Conservation (phyloP, 2,797 vertebrate species). For the Sebastes wilsoni region DNA sequence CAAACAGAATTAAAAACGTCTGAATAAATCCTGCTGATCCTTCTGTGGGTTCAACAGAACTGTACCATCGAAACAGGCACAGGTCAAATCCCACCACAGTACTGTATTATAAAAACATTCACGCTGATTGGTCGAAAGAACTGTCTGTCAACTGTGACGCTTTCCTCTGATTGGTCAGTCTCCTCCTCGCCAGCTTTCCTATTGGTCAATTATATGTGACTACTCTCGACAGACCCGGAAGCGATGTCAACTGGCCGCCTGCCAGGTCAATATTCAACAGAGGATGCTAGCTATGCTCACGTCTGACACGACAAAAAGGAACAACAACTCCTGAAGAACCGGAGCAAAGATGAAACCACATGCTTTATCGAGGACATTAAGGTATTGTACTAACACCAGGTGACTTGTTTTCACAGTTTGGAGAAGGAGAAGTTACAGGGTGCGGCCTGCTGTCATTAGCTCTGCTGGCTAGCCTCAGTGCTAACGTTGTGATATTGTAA, state of each 20-base stretch:
- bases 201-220: slow-evolving; percentile 55
- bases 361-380: slow-evolving; percentile 28
- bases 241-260: slow-evolving; percentile 47
- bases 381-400: slow-evolving; percentile 36
- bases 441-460: slow-evolving; percentile 74
- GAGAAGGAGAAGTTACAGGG: slow-evolving; percentile 49
- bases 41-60: background rate
- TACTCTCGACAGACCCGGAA: slow-evolving; percentile 58
- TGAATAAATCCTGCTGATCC: background rate
- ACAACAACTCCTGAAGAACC: slow-evolving; percentile 44
- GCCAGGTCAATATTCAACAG: slow-evolving; percentile 72
- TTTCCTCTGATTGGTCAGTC: slow-evolving; percentile 47
- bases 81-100: background rate
- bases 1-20: background rate
- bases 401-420: slow-evolving; percentile 12
- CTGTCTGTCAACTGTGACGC: background rate
- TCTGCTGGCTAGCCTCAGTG: slow-evolving; percentile 36
- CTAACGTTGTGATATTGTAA: slow-evolving; percentile 50
- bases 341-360: slow-evolving; percentile 73
- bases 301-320: slow-evolving; percentile 48
- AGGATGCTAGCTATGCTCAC: slow-evolving; percentile 60
- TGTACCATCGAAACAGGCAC: background rate
- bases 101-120: slow-evolving; percentile 32
- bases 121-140: slow-evolving; percentile 23
- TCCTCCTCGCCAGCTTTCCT: background rate